Base-by-base conservation (phyloP, 53 echinoderm and acorn worm genomes). In the Antedon mediterranea region DNA sequence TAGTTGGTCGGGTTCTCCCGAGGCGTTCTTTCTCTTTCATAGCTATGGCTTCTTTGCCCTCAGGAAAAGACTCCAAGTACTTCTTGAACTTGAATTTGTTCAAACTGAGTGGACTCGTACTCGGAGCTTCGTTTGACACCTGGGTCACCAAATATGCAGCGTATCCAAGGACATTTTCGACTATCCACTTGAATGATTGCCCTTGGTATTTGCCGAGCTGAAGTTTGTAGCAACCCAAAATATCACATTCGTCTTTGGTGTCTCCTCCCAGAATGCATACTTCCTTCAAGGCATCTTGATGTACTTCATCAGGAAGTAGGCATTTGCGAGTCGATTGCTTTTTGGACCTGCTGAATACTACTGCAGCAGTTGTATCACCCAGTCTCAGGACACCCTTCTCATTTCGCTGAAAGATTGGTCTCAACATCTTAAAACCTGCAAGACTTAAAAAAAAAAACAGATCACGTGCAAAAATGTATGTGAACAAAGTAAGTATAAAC, bases 171-270 rank as follows among this genome's bases (percentile, higher is more conserved):
- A 72, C 78, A 80, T 90, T 88, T 29, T 83, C 81, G 20, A 80
- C 28, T 57, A 75, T 30, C 88, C 90, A 90, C 80, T 82, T 77
- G 76, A 90, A 90, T n/a, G 83, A 88, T 30, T 43, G 20, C 13
- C 88, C 84, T 78, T 28, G 31, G 43, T 29, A 85, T 57, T 74
- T 28, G n/a, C 80, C 76, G 27, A 85, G 41, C 71, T 85, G 80
- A 74, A 80, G 23, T 4, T 31, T 28, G 18, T 32, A 83, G 30
- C 37, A 75, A 3, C 75, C 75, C 75, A 81, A 75, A 28, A 81
- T 41, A 81, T 81, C 42, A 42, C 37, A 43, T 75, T 74, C n/a
- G 75, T 81, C 75, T 33, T 30, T 28, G n/a, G 13, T 37, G 74
- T 81, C 37, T 32, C 81, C 81, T n/a, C 81, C 20, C 29, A 74